These are phyloP conservation scores for Corythaixoides concolor DNA, from an alignment of 2,113 vertebrate species.

Conservation along the genomic window DNA sequence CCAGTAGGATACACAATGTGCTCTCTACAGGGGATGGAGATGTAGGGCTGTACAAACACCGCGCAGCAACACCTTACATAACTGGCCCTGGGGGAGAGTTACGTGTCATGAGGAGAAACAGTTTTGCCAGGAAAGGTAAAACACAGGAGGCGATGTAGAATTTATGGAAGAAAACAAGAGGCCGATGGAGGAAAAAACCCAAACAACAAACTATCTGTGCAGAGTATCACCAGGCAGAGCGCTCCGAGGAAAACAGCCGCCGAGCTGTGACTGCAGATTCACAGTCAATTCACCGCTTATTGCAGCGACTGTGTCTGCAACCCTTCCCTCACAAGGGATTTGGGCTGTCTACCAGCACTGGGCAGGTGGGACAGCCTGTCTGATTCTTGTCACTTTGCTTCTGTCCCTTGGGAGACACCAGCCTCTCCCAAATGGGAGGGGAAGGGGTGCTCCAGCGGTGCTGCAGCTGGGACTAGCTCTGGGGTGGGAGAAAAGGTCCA, in stretches of 20 bases:
- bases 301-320: fast-evolving
- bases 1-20: conserved; percentile 43
- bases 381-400: fast-evolving
- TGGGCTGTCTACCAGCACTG: neutral
- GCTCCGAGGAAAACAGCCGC: neutral
- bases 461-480: neutral
- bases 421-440: neutral
- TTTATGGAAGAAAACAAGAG: conserved; percentile 33
- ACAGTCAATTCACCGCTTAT: neutral
- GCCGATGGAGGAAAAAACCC: neutral
- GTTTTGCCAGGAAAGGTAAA: conserved; percentile 57
- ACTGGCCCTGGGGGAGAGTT: conserved; percentile 21
- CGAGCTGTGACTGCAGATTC: neutral
- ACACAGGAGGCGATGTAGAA: neutral
- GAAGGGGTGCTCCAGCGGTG: neutral
- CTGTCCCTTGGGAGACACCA: neutral
- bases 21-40: conserved; percentile 50
- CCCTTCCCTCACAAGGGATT: neutral
- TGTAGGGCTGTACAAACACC: conserved; percentile 53
- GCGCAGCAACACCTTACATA: conserved; percentile 51
- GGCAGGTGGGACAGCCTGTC: neutral
- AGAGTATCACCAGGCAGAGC: neutral
- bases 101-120: conserved; percentile 24
- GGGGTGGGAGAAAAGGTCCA: neutral
- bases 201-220: neutral